A percentile compares a stretch with the other conserved stretches of the same genome.
Evolutionary conservation across 2,888 invertebrate genomes (phyloP).

Genomic region (Netelia melanura): DNA sequence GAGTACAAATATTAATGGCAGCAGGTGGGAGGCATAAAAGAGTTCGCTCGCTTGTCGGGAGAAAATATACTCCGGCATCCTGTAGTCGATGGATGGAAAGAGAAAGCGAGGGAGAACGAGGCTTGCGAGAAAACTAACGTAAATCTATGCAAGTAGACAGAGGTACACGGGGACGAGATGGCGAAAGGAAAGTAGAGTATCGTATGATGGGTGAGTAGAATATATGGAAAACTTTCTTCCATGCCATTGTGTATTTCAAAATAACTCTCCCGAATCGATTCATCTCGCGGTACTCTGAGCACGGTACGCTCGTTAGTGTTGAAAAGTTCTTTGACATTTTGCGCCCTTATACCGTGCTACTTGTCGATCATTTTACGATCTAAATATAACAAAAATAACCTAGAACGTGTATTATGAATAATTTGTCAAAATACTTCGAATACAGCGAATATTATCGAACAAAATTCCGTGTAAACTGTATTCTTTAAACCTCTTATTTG

Average conservation of each 20-base stretch:
- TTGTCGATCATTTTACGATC: background rate
- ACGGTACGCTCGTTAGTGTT: background rate
- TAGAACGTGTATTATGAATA: background rate
- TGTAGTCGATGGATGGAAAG: slow-evolving; percentile 48
- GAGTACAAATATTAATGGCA: slow-evolving; percentile 65
- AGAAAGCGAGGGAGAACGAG: slow-evolving; percentile 4
- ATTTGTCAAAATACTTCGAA: background rate
- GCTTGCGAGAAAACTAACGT: slow-evolving; percentile 24
- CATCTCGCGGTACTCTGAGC: background rate
- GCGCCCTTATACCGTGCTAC: background rate
- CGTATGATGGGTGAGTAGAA: background rate
- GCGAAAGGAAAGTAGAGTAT: slow-evolving; percentile 3
- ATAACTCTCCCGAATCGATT: slow-evolving; percentile 19
- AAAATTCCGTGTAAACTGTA: background rate
- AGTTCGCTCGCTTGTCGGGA: slow-evolving; percentile 49
- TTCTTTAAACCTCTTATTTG: background rate
- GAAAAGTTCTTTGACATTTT: background rate
- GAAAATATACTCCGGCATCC: slow-evolving; percentile 39
- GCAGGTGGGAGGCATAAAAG: slow-evolving; percentile 64
- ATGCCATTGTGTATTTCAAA: slow-evolving; percentile 2
- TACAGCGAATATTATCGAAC: background rate
- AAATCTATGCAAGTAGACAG: slow-evolving; percentile 11
- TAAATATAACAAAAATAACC: background rate
- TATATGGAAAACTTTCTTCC: slow-evolving; percentile 36
- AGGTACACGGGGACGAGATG: slow-evolving; percentile 11